Base-by-base conservation (phyloP, 53 echinoderm and acorn worm species). In the Hippasteria phrygiana region DNA sequence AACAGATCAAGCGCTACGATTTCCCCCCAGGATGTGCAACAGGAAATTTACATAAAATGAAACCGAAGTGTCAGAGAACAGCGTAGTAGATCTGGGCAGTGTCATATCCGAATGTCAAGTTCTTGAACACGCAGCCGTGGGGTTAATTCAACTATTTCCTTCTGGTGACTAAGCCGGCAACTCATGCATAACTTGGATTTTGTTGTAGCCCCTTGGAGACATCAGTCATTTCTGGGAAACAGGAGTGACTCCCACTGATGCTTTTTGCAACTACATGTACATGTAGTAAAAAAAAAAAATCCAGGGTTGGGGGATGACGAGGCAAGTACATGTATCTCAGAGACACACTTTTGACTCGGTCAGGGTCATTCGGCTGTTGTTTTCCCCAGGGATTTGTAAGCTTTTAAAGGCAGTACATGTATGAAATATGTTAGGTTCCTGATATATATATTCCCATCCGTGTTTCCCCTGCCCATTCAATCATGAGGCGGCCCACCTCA, bases 291-390 rank as follows among this genome's bases (percentile, higher is more conserved):
- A 22, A 9, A 24, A 59, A 4, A 59, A 67, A 22, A 59, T 59
- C 59, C 69, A 28, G 33, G 69, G 69, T 16, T 65, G 27, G 26
- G 38, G 62, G 37, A 79, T 79, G 79, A 79, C 79, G 39, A 79
- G 40, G 59, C 59, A 56, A 27, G n/a, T 59, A 20, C 14, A 24
- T 4, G 20, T 5, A 1, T 29, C 14, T 48, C 14, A 27, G 40
- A 62, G 79, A 79, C 79, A 79, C 62, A 62, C 29, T 79, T 79
- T 37, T 39, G n/a, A 32, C 11, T 54, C 22, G 79, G 62, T 59
- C 59, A 59, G 7, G 62, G 28, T 39, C 38, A 22, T 79, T 40
- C 27, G 20, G 37, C 36, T 78, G n/a, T 53, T 33, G 12, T 51
- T 29, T 55, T 41, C 53, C 26, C 69, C 26, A 26, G 26, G 18